A percentile compares a stretch with the other conserved stretches of the same genome.
These are phyloP conservation scores for Pteronotus mesoamericanus DNA, from an alignment of 2,797 vertebrate species.

Conservation along the genomic window DNA sequence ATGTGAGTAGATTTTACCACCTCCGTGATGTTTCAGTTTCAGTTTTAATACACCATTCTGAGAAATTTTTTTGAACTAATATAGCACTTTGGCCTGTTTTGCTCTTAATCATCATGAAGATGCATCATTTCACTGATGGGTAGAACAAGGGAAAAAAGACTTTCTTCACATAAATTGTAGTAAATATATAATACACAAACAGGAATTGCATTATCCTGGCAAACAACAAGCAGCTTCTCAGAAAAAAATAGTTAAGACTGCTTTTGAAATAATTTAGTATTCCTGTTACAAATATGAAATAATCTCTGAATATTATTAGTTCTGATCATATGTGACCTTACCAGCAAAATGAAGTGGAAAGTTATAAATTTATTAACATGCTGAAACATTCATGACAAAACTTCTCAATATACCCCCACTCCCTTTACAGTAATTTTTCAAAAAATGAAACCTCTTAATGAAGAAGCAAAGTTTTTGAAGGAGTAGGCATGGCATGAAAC, in stretches of 20 bases:
- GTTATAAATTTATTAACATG: background rate
- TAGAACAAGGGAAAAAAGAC: conserved; percentile 15
- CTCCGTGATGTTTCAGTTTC: conserved; percentile 61
- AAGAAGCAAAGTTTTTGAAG: background rate
- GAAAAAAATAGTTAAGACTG: conserved; percentile 8
- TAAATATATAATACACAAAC: background rate
- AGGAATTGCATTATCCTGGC: conserved; percentile 7
- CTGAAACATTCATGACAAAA: background rate
- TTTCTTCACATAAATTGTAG: conserved; percentile 10
- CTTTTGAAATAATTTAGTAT: conserved; percentile 1
- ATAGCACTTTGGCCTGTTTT: conserved; percentile 50
- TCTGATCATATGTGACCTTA: background rate
- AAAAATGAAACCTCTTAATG: background rate
- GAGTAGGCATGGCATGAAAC: background rate
- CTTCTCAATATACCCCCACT: background rate
- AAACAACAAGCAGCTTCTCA: conserved; percentile 20
- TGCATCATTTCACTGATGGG: conserved; percentile 28
- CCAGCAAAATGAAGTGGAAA: background rate
- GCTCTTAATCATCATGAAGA: conserved; percentile 67
- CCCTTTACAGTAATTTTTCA: background rate
- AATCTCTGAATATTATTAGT: conserved; percentile 35
- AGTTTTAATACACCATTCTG: conserved; percentile 63
- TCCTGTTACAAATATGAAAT: background rate
- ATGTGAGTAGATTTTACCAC: conserved; percentile 42
- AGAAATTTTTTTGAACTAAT: conserved; percentile 61